phyloP scores from a whole-genome alignment of 1,140 invertebrate species.

The Brachionus sp. region DNA sequence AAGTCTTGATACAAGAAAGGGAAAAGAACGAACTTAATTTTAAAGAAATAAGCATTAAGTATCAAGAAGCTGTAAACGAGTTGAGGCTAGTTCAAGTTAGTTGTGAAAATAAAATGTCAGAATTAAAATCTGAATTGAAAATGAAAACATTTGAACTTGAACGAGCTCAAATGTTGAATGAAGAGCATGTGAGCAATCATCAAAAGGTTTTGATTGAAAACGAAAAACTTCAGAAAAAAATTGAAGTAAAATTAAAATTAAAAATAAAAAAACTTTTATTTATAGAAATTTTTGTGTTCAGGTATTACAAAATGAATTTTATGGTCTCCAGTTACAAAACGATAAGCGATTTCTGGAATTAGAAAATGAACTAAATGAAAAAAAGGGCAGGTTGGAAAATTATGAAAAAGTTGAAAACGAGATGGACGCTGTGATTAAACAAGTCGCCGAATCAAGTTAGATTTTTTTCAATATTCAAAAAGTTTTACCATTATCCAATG shows the following conservation, averaged over 20 bases:
- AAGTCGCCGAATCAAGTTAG: conserved; percentile 54
- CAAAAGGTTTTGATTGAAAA: conserved; percentile 55
- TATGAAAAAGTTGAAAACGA: conserved; percentile 59
- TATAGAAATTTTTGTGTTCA: neutral
- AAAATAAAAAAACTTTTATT: neutral
- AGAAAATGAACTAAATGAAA: conserved; percentile 53
- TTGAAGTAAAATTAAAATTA: conserved; percentile 48
- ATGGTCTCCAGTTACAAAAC: conserved; percentile 52
- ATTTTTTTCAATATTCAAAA: neutral
- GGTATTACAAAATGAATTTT: conserved; percentile 58
- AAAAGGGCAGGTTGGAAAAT: conserved; percentile 51
- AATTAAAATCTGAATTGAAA: conserved; percentile 56
- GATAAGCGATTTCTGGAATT: conserved; percentile 53
- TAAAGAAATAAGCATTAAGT: conserved; percentile 45
- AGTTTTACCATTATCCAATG: neutral
- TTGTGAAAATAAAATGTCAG: conserved; percentile 52
- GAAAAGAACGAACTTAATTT: conserved; percentile 48
- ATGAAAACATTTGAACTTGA: conserved; percentile 58
- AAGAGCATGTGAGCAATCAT: conserved; percentile 55
- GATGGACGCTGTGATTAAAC: conserved; percentile 58
- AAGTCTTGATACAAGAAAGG: conserved; percentile 55
- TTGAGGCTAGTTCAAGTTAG: conserved; percentile 53
- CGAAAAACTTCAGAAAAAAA: conserved; percentile 59
- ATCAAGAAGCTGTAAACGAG: conserved; percentile 40
- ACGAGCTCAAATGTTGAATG: conserved; percentile 54